These are phyloP conservation scores for Lasioglossum vierecki DNA, from an alignment of 2,888 invertebrate genomes.

Conservation along the genomic window DNA sequence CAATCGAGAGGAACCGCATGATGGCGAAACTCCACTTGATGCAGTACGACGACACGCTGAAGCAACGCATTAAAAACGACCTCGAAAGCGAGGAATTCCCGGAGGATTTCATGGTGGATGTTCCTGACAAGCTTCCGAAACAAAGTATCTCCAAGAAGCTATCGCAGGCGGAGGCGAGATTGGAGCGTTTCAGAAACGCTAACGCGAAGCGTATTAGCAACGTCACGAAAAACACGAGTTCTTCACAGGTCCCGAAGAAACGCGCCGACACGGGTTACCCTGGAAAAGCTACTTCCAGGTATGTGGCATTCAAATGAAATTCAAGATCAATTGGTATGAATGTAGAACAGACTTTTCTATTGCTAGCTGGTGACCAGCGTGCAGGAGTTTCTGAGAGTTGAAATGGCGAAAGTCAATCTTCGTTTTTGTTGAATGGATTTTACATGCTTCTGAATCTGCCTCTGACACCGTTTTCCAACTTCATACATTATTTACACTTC, in stretches of 20 bases:
- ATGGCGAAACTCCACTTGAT: conserved; percentile 75
- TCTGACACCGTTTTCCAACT: background rate
- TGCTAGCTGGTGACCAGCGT: background rate
- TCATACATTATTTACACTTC: background rate
- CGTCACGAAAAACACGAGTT: conserved; percentile 46
- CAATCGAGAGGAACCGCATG: conserved; percentile 73
- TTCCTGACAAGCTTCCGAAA: conserved; percentile 79
- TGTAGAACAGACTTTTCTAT: background rate
- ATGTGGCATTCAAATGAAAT: conserved; percentile 31
- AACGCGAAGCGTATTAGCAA: conserved; percentile 72
- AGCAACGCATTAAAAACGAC: conserved; percentile 82
- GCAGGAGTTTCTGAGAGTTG: background rate
- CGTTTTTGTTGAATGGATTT: background rate
- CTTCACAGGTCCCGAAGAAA: conserved; percentile 71
- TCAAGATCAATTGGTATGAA: background rate
- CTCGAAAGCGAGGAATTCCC: conserved; percentile 85
- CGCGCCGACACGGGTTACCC: conserved; percentile 72
- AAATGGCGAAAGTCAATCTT: background rate
- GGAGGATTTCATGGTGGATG: conserved; percentile 75
- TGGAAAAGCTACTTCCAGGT: conserved; percentile 73
- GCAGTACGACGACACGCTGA: conserved; percentile 83
- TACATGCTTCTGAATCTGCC: background rate
- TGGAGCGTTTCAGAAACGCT: conserved; percentile 76
- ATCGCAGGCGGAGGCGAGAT: conserved; percentile 79
- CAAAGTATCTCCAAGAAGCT: conserved; percentile 83